These are phyloP conservation scores for Callitettix versicolor DNA, from an alignment of 1,140 invertebrate genomes.

Conservation along the genomic window DNA sequence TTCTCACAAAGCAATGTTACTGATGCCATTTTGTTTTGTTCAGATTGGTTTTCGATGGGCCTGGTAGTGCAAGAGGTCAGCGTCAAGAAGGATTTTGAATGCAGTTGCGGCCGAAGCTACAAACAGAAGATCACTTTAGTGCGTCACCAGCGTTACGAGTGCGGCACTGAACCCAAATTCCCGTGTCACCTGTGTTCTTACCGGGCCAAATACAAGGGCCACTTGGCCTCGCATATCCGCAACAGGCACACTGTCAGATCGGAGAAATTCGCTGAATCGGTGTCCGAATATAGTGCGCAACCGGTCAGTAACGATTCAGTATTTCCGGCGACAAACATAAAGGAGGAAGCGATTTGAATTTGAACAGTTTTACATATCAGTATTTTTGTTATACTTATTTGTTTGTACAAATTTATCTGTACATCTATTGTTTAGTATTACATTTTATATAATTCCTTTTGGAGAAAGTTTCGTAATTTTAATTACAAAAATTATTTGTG, in stretches of 20 bases:
- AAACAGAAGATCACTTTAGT: slow-evolving; percentile 25
- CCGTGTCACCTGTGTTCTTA: slow-evolving; percentile 32
- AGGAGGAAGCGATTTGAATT: no score
- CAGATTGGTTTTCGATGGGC: not conserved
- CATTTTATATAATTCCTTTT: no score
- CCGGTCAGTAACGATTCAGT: no score
- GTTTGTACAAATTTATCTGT: no score
- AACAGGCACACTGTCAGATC: slow-evolving; percentile 22
- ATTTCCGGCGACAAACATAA: no score
- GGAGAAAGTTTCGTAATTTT: no score
- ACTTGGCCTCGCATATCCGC: slow-evolving; percentile 35
- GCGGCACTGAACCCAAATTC: slow-evolving; percentile 33
- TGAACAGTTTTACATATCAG: no score
- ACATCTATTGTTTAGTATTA: no score
- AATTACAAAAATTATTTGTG: no score
- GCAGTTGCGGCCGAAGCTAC: slow-evolving; percentile 23
- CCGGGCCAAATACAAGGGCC: slow-evolving; percentile 29
- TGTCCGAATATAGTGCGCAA: no score
- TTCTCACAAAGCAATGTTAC: slow-evolving; percentile 6
- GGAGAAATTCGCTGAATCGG: no score
- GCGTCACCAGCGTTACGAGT: slow-evolving; percentile 35
- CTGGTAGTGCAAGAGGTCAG: not conserved
- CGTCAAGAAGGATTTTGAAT: not conserved
- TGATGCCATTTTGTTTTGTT: slow-evolving; percentile 1
- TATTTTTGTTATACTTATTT: no score